Percentiles rank a stretch among this genome's conserved stretches.
These are phyloP conservation scores for Perca fluviatilis DNA, from an alignment of 2,113 vertebrate species.

Conservation along the genomic window DNA sequence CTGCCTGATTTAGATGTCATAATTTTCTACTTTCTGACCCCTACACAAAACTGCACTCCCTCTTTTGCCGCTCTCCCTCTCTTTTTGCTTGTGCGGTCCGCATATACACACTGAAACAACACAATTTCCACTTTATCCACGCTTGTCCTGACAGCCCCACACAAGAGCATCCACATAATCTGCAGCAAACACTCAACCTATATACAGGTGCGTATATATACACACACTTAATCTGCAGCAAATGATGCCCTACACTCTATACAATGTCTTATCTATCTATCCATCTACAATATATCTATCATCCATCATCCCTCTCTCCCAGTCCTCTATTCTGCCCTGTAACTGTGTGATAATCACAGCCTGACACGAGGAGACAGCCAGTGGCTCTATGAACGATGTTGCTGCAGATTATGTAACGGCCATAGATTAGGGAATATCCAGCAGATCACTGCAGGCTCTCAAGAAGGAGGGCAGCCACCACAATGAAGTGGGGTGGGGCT, in stretches of 20 bases:
- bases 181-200: slow-evolving; percentile 28
- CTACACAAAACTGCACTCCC: not conserved
- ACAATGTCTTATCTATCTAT: slow-evolving; percentile 40
- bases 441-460: slow-evolving; percentile 72
- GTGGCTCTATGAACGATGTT: slow-evolving; percentile 71
- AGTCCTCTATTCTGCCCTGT: slow-evolving; percentile 66
- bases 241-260: slow-evolving; percentile 22
- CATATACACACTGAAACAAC: slow-evolving; percentile 10
- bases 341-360: slow-evolving; percentile 77
- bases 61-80: not conserved
- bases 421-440: slow-evolving; percentile 83
- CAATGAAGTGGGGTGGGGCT: slow-evolving; percentile 45
- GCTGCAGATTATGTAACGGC: slow-evolving; percentile 80
- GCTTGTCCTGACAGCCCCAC: slow-evolving; percentile 19
- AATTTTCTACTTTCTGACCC: too few species aligned
- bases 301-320: slow-evolving; percentile 48
- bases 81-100: slow-evolving; percentile 19
- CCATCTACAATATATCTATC: slow-evolving; percentile 36
- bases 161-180: slow-evolving; percentile 40
- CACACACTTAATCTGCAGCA: slow-evolving; percentile 34
- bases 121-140: slow-evolving; percentile 39
- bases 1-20: too few species aligned
- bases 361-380: slow-evolving; percentile 81
- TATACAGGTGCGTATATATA: not conserved
- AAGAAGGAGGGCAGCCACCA: slow-evolving; percentile 67